Percentiles rank a stretch among this genome's conserved stretches.
These are phyloP conservation scores for Amorpha juglandis DNA, from an alignment of 2,888 invertebrate species.

Conservation along the genomic window DNA sequence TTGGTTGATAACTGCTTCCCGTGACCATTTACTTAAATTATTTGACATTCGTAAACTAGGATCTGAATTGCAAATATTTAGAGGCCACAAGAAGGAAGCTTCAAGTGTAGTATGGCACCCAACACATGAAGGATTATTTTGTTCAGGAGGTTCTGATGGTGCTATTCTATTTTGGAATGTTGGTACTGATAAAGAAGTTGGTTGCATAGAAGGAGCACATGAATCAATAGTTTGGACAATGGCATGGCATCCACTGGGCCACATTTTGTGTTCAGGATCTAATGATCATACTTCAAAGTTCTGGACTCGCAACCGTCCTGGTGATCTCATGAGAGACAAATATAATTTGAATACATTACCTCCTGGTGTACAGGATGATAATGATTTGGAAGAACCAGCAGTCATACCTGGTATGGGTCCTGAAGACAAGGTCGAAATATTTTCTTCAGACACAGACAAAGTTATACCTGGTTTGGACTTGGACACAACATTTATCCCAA, in stretches of 20 bases:
- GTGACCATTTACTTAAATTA: slow-evolving; percentile 98
- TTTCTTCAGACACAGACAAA: slow-evolving; percentile 84
- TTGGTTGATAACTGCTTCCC: slow-evolving; percentile 99
- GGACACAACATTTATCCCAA: slow-evolving; percentile 86
- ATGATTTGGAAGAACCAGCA: slow-evolving; percentile 88
- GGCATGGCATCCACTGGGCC: slow-evolving; percentile 99
- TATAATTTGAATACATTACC: slow-evolving; percentile 97
- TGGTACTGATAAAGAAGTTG: slow-evolving; percentile 98
- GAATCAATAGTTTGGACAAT: slow-evolving; percentile 99
- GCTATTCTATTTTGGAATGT: slow-evolving; percentile 99
- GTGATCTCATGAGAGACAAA: slow-evolving; percentile 99
- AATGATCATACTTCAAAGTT: slow-evolving; percentile 99
- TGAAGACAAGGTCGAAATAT: slow-evolving; percentile 94
- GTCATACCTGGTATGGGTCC: slow-evolving; percentile 99
- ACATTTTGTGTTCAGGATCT: slow-evolving; percentile 99
- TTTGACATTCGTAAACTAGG: slow-evolving; percentile 98
- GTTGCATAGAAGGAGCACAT: slow-evolving; percentile 98
- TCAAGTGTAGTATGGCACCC: slow-evolving; percentile 99
- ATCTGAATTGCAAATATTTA: slow-evolving; percentile 97
- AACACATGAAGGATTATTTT: slow-evolving; percentile 97
- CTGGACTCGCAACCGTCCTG: slow-evolving; percentile 99
- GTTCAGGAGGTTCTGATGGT: slow-evolving; percentile 99
- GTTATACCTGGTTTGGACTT: slow-evolving; percentile 95
- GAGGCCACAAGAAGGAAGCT: slow-evolving; percentile 99
- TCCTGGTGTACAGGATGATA: slow-evolving; percentile 86